Base-by-base conservation (phyloP, 2,888 invertebrate species). In the Tenthredo scrophulariae region DNA sequence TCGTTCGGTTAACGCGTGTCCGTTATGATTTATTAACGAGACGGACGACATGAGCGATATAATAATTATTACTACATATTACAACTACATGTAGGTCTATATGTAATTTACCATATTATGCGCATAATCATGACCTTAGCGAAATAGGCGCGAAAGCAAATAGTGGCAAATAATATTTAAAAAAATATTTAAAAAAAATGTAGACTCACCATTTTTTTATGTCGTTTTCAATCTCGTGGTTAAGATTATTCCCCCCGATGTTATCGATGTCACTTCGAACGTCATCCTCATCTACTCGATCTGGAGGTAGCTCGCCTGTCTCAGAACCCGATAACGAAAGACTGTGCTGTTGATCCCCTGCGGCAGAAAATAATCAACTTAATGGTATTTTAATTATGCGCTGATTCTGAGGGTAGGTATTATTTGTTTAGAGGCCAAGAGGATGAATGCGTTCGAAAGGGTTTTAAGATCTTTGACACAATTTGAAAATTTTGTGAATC, bases 181-280 rank as follows among this genome's bases (percentile, higher is more conserved):
- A 22, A 72, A 62, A 26, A 43, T 6, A 62, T 83, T 2, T 2
- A 54, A 37, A 18, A n/a, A 65, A 43, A 82, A 43, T 29, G 7
- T 18, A 22, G 5, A 88, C 89, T 88, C 85, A 90, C 90, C 89
- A 89, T 80, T 89, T 88, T 85, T 89, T 90, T 80, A 88, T 89
- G 82, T 88, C 89, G 74, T 86, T 86, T 85, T 88, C 88, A 29
- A 85, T 85, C 22, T 88, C 86, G 65, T 85, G 84, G 80, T 86
- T 87, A 10, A 82, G 86, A 84, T 88, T 87, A 67, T 67, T 67
- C 13, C 15, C 33, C 37, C 86, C 84, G 84, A 72, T 65, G 43
- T 43, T 65, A 7, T 15, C 83, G 9, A 29, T 26, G 26, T 46
- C 40, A 33, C 26, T 65, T 50, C 26, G 54, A 77, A 54, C 22